These are phyloP conservation scores for Salmo trutta DNA, from an alignment of 2,797 vertebrate species.

Conservation along the genomic window DNA sequence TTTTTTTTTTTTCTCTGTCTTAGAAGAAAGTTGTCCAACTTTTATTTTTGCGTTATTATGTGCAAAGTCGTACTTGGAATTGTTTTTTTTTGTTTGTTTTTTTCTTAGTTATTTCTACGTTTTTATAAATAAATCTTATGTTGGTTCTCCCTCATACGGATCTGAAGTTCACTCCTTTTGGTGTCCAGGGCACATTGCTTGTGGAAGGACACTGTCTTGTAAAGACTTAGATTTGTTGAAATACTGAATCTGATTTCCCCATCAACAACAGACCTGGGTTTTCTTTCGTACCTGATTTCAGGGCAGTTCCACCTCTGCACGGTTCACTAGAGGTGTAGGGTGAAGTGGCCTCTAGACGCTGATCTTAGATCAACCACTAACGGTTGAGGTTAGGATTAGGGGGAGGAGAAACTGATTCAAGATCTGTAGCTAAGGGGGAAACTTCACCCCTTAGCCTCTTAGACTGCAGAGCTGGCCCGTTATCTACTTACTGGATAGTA, in stretches of 20 bases:
- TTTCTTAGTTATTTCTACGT: constrained; percentile 26
- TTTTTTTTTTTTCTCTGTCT: constrained; percentile 46
- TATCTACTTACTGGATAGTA: constrained; percentile 44
- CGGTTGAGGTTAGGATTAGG: no score
- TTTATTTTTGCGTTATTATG: constrained; percentile 57
- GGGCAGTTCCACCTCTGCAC: constrained; percentile 32
- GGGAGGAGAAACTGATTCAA: no score
- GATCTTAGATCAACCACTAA: no score
- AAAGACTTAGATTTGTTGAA: constrained; percentile 44
- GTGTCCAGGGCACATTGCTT: constrained; percentile 45
- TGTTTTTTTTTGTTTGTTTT: constrained; percentile 45
- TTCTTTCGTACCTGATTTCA: constrained; percentile 37
- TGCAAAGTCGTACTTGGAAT: constrained; percentile 56
- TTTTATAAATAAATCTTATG: constrained; percentile 60
- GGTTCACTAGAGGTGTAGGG: background rate
- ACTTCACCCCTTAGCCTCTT: background rate
- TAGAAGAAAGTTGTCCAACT: constrained; percentile 56
- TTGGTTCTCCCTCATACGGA: constrained; percentile 24
- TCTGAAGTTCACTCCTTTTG: constrained; percentile 21
- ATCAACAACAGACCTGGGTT: constrained; percentile 31
- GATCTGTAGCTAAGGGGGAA: no score
- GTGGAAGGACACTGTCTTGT: constrained; percentile 58
- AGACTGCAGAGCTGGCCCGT: constrained; percentile 34
- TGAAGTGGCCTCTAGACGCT: no score
- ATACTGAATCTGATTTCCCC: constrained; percentile 42